Conservation (phyloP, 2,797 vertebrate genomes). For the Leptodactylus fallax region DNA sequence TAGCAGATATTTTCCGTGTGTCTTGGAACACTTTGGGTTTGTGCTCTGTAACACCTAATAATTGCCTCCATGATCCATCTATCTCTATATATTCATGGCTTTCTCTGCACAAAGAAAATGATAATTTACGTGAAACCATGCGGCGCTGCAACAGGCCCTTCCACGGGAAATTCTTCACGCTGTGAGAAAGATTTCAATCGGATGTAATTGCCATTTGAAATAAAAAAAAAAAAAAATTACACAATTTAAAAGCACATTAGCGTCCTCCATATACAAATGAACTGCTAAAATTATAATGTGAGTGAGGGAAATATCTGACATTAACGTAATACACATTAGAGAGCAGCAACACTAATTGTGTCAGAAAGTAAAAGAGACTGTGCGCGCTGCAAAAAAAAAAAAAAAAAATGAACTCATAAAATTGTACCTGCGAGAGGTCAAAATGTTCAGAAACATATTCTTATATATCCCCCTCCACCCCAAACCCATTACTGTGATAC, state of each 20-base stretch:
- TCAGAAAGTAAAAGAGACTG: conserved; percentile 26
- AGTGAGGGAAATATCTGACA: conserved; percentile 13
- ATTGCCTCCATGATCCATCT: conserved; percentile 18
- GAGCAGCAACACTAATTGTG: conserved; percentile 4
- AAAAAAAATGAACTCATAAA: neutral
- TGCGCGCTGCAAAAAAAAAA: neutral
- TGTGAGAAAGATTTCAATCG: conserved; percentile 33
- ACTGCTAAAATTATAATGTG: conserved; percentile 24
- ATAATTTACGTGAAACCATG: conserved; percentile 23
- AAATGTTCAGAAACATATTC: neutral
- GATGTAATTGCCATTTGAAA: conserved; percentile 47
- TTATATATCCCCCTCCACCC: neutral
- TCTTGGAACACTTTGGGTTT: conserved; percentile 1
- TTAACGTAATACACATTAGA: conserved; percentile 25
- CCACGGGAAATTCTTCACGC: conserved; percentile 34
- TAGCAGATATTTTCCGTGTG: conserved; percentile 26
- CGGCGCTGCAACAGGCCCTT: conserved; percentile 9
- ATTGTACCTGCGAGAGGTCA: neutral
- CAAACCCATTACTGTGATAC: neutral
- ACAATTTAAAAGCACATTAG: conserved; percentile 49
- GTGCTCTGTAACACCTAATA: conserved; percentile 25
- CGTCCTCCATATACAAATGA: conserved; percentile 3
- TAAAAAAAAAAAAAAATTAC: conserved; percentile 40
- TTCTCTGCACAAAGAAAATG: conserved; percentile 26
- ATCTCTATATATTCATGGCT: conserved; percentile 17